Conservation (phyloP, 2,888 invertebrate genomes). For the Ferdinandea cuprea region DNA sequence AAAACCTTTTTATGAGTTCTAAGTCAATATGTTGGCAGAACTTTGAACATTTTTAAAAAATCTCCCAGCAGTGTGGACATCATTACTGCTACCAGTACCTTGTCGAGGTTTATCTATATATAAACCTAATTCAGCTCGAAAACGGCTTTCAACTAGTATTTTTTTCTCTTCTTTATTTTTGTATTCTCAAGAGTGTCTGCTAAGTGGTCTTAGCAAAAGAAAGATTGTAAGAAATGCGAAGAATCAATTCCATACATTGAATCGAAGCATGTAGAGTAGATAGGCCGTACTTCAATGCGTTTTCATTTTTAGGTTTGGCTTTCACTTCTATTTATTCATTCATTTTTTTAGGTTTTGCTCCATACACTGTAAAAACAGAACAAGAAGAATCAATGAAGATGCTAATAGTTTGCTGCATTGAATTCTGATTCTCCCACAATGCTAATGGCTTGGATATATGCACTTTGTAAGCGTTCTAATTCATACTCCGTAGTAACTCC, state of each 20-base stretch:
- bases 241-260: slow-evolving; percentile 19
- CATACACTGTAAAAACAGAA: too few species aligned
- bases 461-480: too few species aligned
- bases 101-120: too few species aligned
- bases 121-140: too few species aligned
- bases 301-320: not conserved
- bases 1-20: too few species aligned
- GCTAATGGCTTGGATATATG: too few species aligned
- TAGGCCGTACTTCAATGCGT: not conserved
- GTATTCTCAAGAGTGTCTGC: slow-evolving; percentile 2
- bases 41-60: not conserved
- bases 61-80: not conserved
- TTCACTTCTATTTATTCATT: too few species aligned
- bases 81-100: not conserved
- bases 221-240: slow-evolving; percentile 22
- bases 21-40: not conserved
- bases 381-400: too few species aligned
- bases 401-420: too few species aligned
- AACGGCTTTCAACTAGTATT: slow-evolving; percentile 1
- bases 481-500: too few species aligned
- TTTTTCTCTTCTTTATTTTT: slow-evolving; percentile 7
- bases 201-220: slow-evolving; percentile 12
- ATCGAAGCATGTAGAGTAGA: slow-evolving; percentile 28
- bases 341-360: too few species aligned
- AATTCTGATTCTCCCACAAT: too few species aligned